A percentile compares a stretch with the other conserved stretches of the same genome.
Conservation (phyloP, 2,113 vertebrate genomes). For the Psilopsiagon aymara region DNA sequence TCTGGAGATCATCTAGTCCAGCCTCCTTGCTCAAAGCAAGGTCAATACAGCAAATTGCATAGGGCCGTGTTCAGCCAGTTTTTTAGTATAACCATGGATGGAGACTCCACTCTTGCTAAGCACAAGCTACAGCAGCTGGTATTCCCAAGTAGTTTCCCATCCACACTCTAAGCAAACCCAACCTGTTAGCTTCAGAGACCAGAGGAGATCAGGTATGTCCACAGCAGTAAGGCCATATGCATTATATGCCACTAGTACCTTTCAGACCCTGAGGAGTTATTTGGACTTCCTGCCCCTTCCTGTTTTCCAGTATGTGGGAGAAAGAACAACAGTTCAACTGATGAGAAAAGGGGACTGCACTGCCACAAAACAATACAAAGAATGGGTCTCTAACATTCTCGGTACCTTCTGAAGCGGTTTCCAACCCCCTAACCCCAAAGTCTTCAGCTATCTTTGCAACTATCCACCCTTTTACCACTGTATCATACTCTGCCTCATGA, state of each 20-base stretch:
- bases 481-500: background rate
- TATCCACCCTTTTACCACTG: background rate
- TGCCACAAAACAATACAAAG: background rate
- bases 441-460: background rate
- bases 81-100: background rate
- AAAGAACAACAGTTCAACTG: background rate
- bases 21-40: background rate
- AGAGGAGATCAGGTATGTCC: background rate
- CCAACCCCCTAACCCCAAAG: background rate
- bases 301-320: background rate
- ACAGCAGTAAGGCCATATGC: background rate
- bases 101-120: background rate
- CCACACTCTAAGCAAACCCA: background rate
- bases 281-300: background rate
- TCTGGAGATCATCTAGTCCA: background rate
- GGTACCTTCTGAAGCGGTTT: background rate
- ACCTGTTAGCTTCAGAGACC: background rate
- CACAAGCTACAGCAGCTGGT: background rate
- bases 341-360: background rate
- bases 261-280: background rate
- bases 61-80: background rate
- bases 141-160: background rate
- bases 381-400: background rate
- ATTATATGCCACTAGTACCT: background rate
- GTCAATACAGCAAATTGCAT: background rate